Base-by-base conservation (phyloP, 2,797 vertebrate genomes). In the Macropus fuliginosus region DNA sequence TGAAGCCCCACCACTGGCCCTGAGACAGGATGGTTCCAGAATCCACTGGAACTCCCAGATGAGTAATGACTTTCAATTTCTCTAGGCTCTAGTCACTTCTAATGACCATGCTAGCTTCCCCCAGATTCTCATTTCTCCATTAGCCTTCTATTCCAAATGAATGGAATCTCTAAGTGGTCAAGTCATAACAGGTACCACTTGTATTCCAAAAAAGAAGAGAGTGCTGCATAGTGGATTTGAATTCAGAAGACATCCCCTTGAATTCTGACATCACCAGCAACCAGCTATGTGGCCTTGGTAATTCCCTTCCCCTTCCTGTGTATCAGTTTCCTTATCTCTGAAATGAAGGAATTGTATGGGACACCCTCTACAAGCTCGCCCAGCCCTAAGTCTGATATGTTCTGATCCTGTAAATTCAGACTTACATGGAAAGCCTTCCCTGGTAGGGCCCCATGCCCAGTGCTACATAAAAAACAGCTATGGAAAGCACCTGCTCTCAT, bases 21-120 rank as follows among this genome's bases (percentile, higher is more conserved):
- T 96, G 92, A 94, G 95, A 97, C 92, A 96, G 59, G 0, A 56
- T 97, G 95, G 96, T 62, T 98, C 93, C 92, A 18, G 62, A 97
- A 96, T 91, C 90, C 93, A 28, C 92, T 92, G 66, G 14, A 29
- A 18, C 96, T 98, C 95, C 95, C 59, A 90, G 96, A 31, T 96
- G 97, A 97, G 95, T 87, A 95, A 89, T 96, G 97, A 93, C 97
- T 98, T 98, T 98, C 98, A 97, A 56, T 93, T 98, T 98, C 96
- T 98, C 97, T 96, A 98, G 98, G 98, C 97, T 96, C 56, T 34
- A 93, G 56, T 97, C 96, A 97, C 96, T 98, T 95, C 90, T 94
- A 96, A 90, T 97, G 97, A 96, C 92, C 96, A 8, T 97, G 95
- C 98, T 95, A 98, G 55, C 93, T 97, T 92, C 62, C 90, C 95